A percentile compares a stretch with the other conserved stretches of the same genome.
phyloP scores from a whole-genome alignment of 2,888 invertebrate species.

The Trachelus stipa region DNA sequence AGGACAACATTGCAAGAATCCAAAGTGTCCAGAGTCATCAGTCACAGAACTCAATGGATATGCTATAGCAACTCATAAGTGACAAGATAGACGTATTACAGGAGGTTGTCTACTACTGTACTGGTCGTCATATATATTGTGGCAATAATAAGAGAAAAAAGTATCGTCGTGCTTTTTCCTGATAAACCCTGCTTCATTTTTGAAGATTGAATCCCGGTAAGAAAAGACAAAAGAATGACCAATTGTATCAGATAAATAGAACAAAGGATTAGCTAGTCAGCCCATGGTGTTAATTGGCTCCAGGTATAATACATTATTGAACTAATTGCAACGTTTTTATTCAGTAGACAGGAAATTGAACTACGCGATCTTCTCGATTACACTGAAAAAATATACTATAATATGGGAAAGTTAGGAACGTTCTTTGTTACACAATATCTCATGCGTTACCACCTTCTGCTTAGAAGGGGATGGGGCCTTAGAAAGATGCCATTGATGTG shows the following conservation, averaged over 20 bases:
- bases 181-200: conserved; percentile 17
- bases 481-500: background rate
- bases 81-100: no score
- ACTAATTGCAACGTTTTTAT: no score
- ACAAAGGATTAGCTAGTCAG: background rate
- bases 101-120: no score
- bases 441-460: background rate
- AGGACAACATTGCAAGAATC: background rate
- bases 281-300: background rate
- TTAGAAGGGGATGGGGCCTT: background rate
- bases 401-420: background rate
- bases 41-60: background rate
- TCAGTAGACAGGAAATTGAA: no score
- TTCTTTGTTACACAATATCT: background rate
- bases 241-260: background rate
- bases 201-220: conserved; percentile 15
- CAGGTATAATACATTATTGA: background rate
- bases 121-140: no score
- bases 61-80: no score
- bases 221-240: background rate
- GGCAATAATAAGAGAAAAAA: conserved; percentile 9
- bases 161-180: conserved; percentile 1
- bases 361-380: background rate
- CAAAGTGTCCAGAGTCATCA: background rate
- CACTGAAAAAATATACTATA: background rate